These are phyloP conservation scores for Aurelia sp. DNA, from an alignment of 30 jellyfish, hydroid and myxozoan species.

Conservation along the genomic window DNA sequence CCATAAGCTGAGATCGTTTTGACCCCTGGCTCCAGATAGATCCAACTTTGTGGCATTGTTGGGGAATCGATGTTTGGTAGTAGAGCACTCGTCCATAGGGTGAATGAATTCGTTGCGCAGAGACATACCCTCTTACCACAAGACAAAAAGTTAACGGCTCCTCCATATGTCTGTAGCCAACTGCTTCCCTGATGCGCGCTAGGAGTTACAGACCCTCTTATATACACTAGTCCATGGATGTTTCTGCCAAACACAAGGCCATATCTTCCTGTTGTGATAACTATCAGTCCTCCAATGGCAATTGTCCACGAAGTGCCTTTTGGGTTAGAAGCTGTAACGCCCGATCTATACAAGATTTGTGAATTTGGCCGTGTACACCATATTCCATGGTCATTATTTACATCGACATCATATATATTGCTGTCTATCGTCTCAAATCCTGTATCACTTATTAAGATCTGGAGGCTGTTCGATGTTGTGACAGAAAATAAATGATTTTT, in stretches of 20 bases:
- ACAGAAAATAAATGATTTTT: background rate
- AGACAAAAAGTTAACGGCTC: too few species aligned
- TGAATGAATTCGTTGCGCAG: too few species aligned
- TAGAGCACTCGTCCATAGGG: too few species aligned
- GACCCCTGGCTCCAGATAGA: background rate
- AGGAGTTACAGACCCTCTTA: slow-evolving; percentile 1
- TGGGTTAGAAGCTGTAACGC: slow-evolving; percentile 27
- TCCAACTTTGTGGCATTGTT: background rate
- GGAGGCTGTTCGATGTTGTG: background rate
- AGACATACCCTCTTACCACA: too few species aligned
- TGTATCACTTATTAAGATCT: background rate
- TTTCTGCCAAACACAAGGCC: slow-evolving; percentile 20
- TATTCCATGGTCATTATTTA: slow-evolving; percentile 3
- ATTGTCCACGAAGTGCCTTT: slow-evolving; percentile 7
- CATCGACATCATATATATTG: background rate
- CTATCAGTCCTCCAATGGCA: background rate
- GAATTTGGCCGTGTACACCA: background rate
- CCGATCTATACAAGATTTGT: background rate
- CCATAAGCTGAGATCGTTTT: slow-evolving; percentile 16
- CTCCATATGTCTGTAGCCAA: background rate
- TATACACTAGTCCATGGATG: background rate
- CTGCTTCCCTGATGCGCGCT: slow-evolving; percentile 4
- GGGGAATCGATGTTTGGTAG: too few species aligned
- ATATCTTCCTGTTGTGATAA: slow-evolving; percentile 19
- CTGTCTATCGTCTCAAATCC: slow-evolving; percentile 4